Percentiles rank a stretch among this genome's conserved stretches.
Conservation (phyloP, 2,113 vertebrate species). For the Salvator merianae region DNA sequence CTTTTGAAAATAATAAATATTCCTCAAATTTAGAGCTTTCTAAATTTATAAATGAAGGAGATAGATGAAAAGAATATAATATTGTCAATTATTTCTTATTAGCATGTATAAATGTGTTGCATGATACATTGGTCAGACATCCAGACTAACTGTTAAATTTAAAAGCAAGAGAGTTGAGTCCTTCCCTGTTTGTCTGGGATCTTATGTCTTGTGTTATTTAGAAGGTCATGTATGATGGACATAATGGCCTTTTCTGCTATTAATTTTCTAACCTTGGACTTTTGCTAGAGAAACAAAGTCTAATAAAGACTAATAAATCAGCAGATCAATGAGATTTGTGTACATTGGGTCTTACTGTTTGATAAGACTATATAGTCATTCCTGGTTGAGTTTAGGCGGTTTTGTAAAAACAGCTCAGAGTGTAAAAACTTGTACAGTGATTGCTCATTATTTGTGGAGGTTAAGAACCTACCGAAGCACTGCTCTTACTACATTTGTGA, state of each 20-base stretch:
- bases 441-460: too few species aligned
- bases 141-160: not conserved
- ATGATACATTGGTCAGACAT: not conserved
- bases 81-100: slow-evolving; percentile 46
- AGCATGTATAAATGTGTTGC: not conserved
- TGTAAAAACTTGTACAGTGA: too few species aligned
- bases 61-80: slow-evolving; percentile 43
- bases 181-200: not conserved
- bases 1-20: slow-evolving; percentile 72
- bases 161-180: not conserved
- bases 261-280: not conserved
- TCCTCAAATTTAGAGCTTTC: slow-evolving; percentile 37
- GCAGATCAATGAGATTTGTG: not conserved
- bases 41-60: not conserved
- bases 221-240: not conserved
- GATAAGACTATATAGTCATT: not conserved
- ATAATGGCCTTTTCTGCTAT: slow-evolving; percentile 3
- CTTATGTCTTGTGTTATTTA: not conserved
- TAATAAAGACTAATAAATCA: not conserved
- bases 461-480: too few species aligned
- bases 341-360: not conserved
- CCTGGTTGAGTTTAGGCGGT: not conserved
- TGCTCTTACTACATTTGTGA: too few species aligned
- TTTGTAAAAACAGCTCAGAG: too few species aligned
- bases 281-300: not conserved